Percentiles rank a stretch among this genome's conserved stretches.
Conservation (phyloP, 2,797 vertebrate genomes). For the Pseudochromis fuscus region DNA sequence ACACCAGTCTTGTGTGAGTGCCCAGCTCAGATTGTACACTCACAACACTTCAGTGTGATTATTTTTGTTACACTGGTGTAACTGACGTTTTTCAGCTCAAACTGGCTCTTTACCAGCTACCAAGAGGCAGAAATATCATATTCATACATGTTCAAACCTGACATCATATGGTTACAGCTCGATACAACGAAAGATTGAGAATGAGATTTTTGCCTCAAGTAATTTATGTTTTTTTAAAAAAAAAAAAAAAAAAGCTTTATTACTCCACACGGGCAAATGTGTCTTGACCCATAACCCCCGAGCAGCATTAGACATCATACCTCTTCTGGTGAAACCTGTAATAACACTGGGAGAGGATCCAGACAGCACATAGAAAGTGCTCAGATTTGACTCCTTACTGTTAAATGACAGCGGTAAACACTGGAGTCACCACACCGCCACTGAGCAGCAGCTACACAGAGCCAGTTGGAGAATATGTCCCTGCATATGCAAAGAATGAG, state of each 20-base stretch:
- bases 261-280: background rate
- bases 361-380: conserved; percentile 5
- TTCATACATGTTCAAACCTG: background rate
- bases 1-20: background rate
- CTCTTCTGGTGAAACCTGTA: conserved; percentile 6
- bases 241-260: too few relatives aligned
- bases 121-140: conserved; percentile 4
- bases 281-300: background rate
- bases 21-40: background rate
- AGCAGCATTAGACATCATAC: conserved; percentile 11
- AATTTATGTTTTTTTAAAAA: too few relatives aligned
- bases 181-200: too few relatives aligned
- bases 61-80: background rate
- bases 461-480: conserved; percentile 17
- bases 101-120: background rate
- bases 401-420: conserved; percentile 7
- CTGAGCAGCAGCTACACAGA: conserved; percentile 17
- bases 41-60: background rate
- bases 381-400: background rate
- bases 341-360: conserved; percentile 1
- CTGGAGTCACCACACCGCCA: conserved; percentile 1
- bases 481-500: conserved; percentile 46
- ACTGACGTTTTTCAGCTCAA: background rate
- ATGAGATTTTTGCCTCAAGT: too few relatives aligned
- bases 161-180: background rate